phyloP scores from a whole-genome alignment of 1,140 invertebrate species.

The Thalassaphorura encarpata region DNA sequence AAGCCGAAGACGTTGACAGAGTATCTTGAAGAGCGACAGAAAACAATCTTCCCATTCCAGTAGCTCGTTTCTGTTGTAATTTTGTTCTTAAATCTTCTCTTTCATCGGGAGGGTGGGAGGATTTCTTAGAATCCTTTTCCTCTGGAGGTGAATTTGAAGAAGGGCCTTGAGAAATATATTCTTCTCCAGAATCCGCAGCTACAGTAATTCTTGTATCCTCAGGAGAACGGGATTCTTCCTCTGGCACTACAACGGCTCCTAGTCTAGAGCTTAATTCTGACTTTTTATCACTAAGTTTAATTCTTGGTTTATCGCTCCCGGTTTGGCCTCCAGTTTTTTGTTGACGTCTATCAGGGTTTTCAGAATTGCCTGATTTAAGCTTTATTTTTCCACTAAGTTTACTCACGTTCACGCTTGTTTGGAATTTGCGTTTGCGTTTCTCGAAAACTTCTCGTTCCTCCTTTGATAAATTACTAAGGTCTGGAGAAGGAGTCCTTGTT shows the following conservation, averaged over 20 bases:
- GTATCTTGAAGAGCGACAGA: background rate
- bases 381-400: background rate
- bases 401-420: background rate
- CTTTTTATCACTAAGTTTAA: background rate
- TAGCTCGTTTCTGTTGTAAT: conserved; percentile 2
- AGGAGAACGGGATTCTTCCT: background rate
- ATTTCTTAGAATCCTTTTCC: too few relatives aligned
- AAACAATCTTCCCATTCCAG: background rate
- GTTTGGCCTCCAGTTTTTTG: background rate
- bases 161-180: background rate
- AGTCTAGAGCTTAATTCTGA: background rate
- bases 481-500: background rate
- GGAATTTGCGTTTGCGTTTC: background rate
- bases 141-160: background rate
- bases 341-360: too few relatives aligned
- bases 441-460: background rate
- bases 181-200: too few relatives aligned
- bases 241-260: background rate
- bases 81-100: background rate
- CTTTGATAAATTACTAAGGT: background rate
- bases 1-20: background rate
- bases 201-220: too few relatives aligned
- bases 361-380: background rate
- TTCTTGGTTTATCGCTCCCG: background rate
- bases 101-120: background rate